These are phyloP conservation scores for Taenioides sp. DNA, from an alignment of 2,797 vertebrate species.

Conservation along the genomic window DNA sequence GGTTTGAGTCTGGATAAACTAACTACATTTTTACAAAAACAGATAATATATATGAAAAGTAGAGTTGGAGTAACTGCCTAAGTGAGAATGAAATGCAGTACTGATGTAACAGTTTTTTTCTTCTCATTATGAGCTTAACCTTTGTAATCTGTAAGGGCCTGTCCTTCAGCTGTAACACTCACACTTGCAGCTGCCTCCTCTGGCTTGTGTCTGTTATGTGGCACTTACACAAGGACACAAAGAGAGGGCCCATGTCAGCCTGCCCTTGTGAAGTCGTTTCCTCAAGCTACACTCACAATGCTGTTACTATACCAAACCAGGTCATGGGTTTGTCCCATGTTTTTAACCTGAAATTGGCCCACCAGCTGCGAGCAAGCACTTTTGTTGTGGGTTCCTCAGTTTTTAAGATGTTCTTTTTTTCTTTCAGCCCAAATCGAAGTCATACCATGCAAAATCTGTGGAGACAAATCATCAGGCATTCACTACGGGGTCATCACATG, in stretches of 20 bases:
- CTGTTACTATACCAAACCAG: slow-evolving; percentile 14
- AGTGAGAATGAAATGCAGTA: slow-evolving; percentile 19
- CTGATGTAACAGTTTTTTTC: slow-evolving; percentile 38
- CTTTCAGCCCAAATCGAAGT: slow-evolving; percentile 98
- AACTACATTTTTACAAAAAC: neutral
- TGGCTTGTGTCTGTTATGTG: slow-evolving; percentile 15
- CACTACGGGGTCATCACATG: slow-evolving; percentile 99
- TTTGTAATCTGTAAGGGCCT: slow-evolving; percentile 53
- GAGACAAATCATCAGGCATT: slow-evolving; percentile 99
- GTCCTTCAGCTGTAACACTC: slow-evolving; percentile 43
- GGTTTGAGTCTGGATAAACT: neutral
- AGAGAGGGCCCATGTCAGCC: slow-evolving; percentile 56
- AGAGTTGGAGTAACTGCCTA: neutral
- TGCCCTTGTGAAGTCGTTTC: slow-evolving; percentile 51
- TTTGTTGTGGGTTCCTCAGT: slow-evolving; percentile 1
- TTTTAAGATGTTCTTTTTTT: slow-evolving; percentile 21
- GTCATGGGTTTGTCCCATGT: slow-evolving; percentile 12
- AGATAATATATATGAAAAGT: neutral
- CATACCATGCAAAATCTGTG: slow-evolving; percentile 99
- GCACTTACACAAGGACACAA: slow-evolving; percentile 36
- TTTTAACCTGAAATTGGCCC: slow-evolving; percentile 43
- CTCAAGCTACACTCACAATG: slow-evolving; percentile 22
- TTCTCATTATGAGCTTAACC: slow-evolving; percentile 42
- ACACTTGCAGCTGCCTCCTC: slow-evolving; percentile 24
- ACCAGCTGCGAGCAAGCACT: slow-evolving; percentile 22